Evolutionary conservation across 1,140 invertebrate genomes (phyloP).

Genomic region (Drosophila repleta): DNA sequence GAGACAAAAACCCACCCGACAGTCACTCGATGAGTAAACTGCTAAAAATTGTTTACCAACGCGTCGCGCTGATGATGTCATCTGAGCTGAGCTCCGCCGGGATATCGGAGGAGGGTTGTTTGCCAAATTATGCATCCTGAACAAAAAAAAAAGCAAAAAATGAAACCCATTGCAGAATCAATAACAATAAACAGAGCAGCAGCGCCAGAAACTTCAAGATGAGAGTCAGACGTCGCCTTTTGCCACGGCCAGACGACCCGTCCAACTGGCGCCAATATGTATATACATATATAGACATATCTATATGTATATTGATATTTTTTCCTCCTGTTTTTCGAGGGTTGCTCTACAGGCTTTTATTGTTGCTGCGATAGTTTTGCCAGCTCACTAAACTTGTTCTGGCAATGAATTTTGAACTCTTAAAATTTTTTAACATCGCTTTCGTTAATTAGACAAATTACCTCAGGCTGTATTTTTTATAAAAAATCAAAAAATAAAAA

Average conservation of each 20-base stretch:
- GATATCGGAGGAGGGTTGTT: constrained; percentile 32
- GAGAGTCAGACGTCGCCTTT: constrained; percentile 52
- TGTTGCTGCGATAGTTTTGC: constrained; percentile 54
- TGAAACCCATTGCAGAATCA: constrained; percentile 41
- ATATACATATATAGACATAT: not conserved
- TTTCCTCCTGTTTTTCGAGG: constrained; percentile 35
- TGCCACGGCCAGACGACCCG: constrained; percentile 53
- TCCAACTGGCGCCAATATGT: constrained; percentile 60
- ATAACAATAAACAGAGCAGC: constrained; percentile 63
- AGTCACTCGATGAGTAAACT: constrained; percentile 22
- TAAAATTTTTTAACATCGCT: not conserved
- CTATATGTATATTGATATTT: constrained; percentile 11
- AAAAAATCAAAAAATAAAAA: constrained; percentile 8
- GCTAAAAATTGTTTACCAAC: constrained; percentile 48
- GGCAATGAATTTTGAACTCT: not conserved
- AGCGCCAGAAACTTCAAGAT: constrained; percentile 39
- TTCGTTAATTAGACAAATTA: constrained; percentile 20
- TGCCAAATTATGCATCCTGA: constrained; percentile 65
- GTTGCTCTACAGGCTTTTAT: constrained; percentile 45
- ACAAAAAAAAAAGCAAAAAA: not conserved
- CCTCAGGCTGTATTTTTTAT: constrained; percentile 24
- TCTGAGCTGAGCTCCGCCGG: constrained; percentile 42
- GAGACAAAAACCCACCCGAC: not conserved
- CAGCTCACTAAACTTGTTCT: constrained; percentile 27
- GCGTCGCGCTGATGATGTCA: constrained; percentile 47